These are phyloP conservation scores for Gobio gobio DNA, from an alignment of 2,113 vertebrate genomes.

Conservation along the genomic window DNA sequence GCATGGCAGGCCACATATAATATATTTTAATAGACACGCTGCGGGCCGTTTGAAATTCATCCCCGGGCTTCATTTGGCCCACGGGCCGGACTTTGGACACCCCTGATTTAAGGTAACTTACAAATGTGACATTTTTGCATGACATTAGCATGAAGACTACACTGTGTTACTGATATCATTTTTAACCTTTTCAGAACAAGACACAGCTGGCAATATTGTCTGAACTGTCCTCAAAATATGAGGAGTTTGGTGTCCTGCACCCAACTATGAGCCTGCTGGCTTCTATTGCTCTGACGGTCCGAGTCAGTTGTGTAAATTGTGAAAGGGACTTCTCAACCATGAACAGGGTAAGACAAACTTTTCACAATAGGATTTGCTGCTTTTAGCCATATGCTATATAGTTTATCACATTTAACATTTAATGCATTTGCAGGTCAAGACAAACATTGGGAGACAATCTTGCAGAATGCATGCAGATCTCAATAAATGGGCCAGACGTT, in stretches of 20 bases:
- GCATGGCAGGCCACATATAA: too few species aligned
- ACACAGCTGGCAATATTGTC: background rate
- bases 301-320: background rate
- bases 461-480: background rate
- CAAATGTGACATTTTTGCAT: background rate
- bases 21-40: too few species aligned
- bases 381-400: background rate
- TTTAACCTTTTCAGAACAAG: background rate
- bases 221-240: constrained; percentile 16
- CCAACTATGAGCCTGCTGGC: constrained; percentile 10
- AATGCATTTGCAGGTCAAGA: constrained; percentile 11
- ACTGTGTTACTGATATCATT: background rate
- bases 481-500: background rate
- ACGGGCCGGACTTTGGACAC: too few species aligned
- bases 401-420: constrained; percentile 1
- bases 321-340: constrained; percentile 10
- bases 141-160: background rate
- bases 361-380: constrained; percentile 3
- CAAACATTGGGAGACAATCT: background rate
- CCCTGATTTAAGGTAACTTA: constrained; percentile 6
- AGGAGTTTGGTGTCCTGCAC: constrained; percentile 9
- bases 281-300: background rate
- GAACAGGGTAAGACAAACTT: background rate
- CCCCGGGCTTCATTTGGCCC: too few species aligned
- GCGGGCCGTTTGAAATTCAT: too few species aligned